phyloP scores from a whole-genome alignment of 2,888 invertebrate genomes.

The Punctoribates punctum region DNA sequence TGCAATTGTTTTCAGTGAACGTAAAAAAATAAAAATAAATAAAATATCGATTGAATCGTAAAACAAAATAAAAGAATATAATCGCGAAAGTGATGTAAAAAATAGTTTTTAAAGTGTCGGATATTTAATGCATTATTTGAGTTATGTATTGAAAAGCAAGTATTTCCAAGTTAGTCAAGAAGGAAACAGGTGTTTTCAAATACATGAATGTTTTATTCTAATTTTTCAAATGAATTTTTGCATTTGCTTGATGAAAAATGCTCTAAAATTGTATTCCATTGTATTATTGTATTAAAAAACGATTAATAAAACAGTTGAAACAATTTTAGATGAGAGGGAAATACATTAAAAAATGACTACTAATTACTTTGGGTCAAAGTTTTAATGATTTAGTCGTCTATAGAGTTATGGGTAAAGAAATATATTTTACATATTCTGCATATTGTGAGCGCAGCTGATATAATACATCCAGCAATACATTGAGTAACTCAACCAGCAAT shows the following conservation, averaged over 20 bases:
- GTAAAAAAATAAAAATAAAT: not conserved
- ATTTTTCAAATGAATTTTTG: not conserved
- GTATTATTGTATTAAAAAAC: slow-evolving; percentile 30
- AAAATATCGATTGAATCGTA: slow-evolving; percentile 21
- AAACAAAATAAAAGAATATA: not conserved
- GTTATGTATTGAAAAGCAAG: slow-evolving; percentile 4
- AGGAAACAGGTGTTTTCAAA: slow-evolving; percentile 35
- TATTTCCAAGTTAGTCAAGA: slow-evolving; percentile 32
- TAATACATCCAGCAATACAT: not conserved
- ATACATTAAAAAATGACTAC: slow-evolving; percentile 24
- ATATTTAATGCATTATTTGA: not conserved
- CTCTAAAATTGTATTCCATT: slow-evolving; percentile 28
- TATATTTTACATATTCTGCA: not conserved
- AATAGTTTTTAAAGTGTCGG: not conserved
- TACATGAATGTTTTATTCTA: slow-evolving; percentile 30
- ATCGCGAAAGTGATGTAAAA: slow-evolving; percentile 19
- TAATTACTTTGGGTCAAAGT: slow-evolving; percentile 38
- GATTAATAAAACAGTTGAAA: slow-evolving; percentile 35
- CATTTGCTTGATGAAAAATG: slow-evolving; percentile 19
- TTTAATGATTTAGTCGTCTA: slow-evolving; percentile 21
- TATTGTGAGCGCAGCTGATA: slow-evolving; percentile 7
- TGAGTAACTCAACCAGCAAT: not conserved
- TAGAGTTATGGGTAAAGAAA: not conserved
- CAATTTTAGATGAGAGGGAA: slow-evolving; percentile 12
- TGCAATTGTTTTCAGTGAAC: slow-evolving; percentile 19